phyloP scores from a whole-genome alignment of 1,140 invertebrate genomes.

The Bombus difficillimus region DNA sequence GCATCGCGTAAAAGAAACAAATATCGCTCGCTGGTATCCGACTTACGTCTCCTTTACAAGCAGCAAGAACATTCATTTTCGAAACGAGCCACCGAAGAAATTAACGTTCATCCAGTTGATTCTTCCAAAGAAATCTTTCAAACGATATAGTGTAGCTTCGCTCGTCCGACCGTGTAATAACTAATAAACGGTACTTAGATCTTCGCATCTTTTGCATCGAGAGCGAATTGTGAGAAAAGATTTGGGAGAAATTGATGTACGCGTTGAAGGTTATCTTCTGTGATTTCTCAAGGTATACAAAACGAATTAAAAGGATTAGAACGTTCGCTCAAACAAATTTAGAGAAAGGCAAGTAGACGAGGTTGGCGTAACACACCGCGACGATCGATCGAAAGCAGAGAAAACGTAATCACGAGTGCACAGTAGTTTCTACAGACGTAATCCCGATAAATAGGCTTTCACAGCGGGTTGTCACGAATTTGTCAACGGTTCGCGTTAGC shows the following conservation, averaged over 20 bases:
- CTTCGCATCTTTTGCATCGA: too few species aligned
- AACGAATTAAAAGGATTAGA: neutral
- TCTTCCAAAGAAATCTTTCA: too few species aligned
- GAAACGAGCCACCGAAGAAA: too few species aligned
- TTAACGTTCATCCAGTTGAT: too few species aligned
- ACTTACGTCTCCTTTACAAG: slow-evolving; percentile 12
- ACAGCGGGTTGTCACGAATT: slow-evolving; percentile 6
- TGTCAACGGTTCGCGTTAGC: neutral
- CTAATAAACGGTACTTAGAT: too few species aligned
- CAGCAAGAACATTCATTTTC: neutral
- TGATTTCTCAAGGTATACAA: neutral
- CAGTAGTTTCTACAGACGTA: slow-evolving; percentile 1
- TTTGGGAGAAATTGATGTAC: too few species aligned
- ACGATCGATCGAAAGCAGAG: too few species aligned
- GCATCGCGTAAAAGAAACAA: slow-evolving; percentile 11
- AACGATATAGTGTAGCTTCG: too few species aligned
- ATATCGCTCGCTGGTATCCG: neutral
- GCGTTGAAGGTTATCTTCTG: neutral
- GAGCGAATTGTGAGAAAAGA: neutral
- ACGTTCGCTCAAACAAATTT: neutral
- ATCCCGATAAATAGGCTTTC: slow-evolving; percentile 44
- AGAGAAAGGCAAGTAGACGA: neutral
- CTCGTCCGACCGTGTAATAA: too few species aligned
- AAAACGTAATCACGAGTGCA: neutral
- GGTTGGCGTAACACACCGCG: neutral